Evolutionary conservation across 1,140 invertebrate genomes (phyloP).

Genomic region (Portunus trituberculatus): DNA sequence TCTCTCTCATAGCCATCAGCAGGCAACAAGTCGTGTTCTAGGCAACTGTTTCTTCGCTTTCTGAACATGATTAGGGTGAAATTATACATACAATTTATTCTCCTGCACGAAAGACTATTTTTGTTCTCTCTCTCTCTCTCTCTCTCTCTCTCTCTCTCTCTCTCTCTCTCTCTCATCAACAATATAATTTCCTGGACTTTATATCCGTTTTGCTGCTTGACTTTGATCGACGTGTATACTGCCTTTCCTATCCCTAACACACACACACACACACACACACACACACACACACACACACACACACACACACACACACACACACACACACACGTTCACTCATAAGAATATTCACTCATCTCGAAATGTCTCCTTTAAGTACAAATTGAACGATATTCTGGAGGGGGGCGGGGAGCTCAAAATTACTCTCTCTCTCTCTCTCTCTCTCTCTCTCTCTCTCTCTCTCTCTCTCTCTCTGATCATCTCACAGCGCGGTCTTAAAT

Average conservation of each 20-base stretch:
- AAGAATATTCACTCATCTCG: constrained; percentile 11
- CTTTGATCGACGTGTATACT: too few species aligned
- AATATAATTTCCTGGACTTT: not conserved
- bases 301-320: not conserved
- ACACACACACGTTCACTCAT: too few species aligned
- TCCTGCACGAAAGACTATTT: too few species aligned
- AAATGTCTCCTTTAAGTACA: constrained; percentile 25
- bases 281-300: too few species aligned
- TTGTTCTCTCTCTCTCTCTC: constrained; percentile 24
- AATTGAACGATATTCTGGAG: constrained; percentile 24
- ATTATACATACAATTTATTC: too few species aligned
- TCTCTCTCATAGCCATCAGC: constrained; percentile 44
- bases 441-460: constrained; percentile 33
- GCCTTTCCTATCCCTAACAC: not conserved
- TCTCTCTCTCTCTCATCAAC: constrained; percentile 1
- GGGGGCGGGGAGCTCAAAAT: not conserved
- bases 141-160: not conserved
- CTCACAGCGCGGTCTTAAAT: constrained; percentile 17
- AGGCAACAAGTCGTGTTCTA: too few species aligned
- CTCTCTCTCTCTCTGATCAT: constrained; percentile 46
- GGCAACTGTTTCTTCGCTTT: too few species aligned
- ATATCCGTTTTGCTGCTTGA: too few species aligned
- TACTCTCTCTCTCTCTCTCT: constrained; percentile 33
- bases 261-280: too few species aligned
- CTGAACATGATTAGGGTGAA: too few species aligned